These are phyloP conservation scores for Caenorhabditis drosophilae DNA, from an alignment of 2,888 invertebrate genomes.

Conservation along the genomic window DNA sequence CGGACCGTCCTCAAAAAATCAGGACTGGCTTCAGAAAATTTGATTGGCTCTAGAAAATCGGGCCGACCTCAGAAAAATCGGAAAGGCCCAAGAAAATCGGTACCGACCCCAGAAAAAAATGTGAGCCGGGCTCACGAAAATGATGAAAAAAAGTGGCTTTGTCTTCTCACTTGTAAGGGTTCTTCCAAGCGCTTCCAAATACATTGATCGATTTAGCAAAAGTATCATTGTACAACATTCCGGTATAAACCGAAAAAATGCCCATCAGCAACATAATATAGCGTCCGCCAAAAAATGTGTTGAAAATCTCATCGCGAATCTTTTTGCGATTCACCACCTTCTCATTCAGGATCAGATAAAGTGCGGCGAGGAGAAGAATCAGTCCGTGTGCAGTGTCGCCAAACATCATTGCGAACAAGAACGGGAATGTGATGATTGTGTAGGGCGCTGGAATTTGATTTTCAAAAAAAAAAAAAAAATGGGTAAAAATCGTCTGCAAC, in stretches of 20 bases:
- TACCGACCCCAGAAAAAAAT: too few relatives aligned
- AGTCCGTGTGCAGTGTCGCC: conserved; percentile 92
- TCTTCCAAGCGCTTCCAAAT: conserved; percentile 71
- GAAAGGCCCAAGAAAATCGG: too few relatives aligned
- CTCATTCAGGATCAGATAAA: conserved; percentile 89
- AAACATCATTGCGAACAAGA: conserved; percentile 97
- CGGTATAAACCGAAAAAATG: conserved; percentile 69
- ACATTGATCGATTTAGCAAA: conserved; percentile 71
- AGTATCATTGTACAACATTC: conserved; percentile 68
- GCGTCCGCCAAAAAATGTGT: conserved; percentile 69
- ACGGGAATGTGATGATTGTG: conserved; percentile 95
- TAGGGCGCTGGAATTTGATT: conserved; percentile 80
- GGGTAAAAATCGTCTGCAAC: conserved; percentile 74
- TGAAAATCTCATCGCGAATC: conserved; percentile 63
- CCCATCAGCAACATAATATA: conserved; percentile 70
- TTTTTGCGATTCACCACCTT: conserved; percentile 81
- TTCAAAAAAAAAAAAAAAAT: background rate
- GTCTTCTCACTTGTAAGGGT: conserved; percentile 59
- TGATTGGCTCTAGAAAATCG: too few relatives aligned
- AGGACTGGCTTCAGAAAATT: too few relatives aligned
- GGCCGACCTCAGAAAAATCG: too few relatives aligned
- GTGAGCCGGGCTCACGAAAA: too few relatives aligned
- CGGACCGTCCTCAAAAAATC: too few relatives aligned
- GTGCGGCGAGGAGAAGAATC: conserved; percentile 80
- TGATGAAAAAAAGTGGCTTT: too few relatives aligned